Evolutionary conservation across 2,888 invertebrate genomes (phyloP).

Genomic region (Drosophila mettleri): DNA sequence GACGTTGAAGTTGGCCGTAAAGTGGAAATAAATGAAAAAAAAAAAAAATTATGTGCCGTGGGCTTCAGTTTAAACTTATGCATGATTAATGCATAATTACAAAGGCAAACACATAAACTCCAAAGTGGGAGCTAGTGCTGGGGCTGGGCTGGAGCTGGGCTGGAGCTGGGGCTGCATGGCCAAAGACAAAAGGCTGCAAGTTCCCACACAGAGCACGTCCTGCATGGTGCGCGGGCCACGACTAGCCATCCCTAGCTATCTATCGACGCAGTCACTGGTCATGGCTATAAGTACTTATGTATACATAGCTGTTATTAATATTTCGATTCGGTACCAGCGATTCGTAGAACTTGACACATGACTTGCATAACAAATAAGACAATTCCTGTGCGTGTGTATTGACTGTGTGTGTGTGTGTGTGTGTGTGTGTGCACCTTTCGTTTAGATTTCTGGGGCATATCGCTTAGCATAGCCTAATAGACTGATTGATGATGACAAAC

Average conservation of each 20-base stretch:
- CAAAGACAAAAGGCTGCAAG: slow-evolving; percentile 66
- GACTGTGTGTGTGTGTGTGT: neutral
- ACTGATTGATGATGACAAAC: slow-evolving; percentile 71
- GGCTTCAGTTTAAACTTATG: slow-evolving; percentile 63
- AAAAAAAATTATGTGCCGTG: slow-evolving; percentile 17
- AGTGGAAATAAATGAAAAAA: neutral
- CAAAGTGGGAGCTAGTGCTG: neutral
- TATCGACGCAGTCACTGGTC: slow-evolving; percentile 31
- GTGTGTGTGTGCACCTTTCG: slow-evolving; percentile 27
- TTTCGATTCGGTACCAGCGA: slow-evolving; percentile 78
- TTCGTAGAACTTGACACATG: slow-evolving; percentile 75
- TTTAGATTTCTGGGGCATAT: slow-evolving; percentile 42
- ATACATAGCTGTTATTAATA: slow-evolving; percentile 73
- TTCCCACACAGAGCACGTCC: slow-evolving; percentile 69
- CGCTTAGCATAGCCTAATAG: slow-evolving; percentile 27
- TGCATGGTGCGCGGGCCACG: slow-evolving; percentile 13
- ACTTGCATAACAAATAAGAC: slow-evolving; percentile 74
- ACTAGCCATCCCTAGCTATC: slow-evolving; percentile 9
- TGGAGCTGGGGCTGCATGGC: slow-evolving; percentile 32
- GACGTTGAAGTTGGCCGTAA: neutral
- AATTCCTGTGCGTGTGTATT: slow-evolving; percentile 31
- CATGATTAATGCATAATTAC: slow-evolving; percentile 80
- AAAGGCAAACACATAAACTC: slow-evolving; percentile 76
- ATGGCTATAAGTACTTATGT: slow-evolving; percentile 36
- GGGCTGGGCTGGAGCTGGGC: neutral